phyloP scores from a whole-genome alignment of 2,888 invertebrate genomes.

The Lathronympha strigana region DNA sequence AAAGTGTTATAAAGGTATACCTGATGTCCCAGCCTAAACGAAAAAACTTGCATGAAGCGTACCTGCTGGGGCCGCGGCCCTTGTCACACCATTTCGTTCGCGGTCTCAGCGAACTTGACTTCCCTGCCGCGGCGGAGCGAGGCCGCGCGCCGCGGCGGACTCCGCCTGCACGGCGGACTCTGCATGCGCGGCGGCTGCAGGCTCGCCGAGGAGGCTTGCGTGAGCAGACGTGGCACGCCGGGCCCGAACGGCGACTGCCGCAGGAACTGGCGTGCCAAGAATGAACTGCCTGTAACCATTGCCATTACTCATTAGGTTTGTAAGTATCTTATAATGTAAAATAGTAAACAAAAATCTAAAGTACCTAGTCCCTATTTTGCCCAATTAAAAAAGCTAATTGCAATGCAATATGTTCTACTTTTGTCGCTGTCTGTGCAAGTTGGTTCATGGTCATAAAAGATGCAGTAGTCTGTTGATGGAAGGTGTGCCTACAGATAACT shows the following conservation, averaged over 20 bases:
- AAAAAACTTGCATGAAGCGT: neutral
- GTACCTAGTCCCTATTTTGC: too few species aligned
- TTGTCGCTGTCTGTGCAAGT: too few species aligned
- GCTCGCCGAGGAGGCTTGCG: constrained; percentile 78
- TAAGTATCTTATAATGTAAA: neutral
- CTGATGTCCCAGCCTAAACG: too few species aligned
- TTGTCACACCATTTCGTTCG: constrained; percentile 74
- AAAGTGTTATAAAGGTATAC: too few species aligned
- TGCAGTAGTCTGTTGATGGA: too few species aligned
- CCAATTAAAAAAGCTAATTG: too few species aligned
- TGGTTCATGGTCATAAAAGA: too few species aligned
- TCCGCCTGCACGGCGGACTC: constrained; percentile 55
- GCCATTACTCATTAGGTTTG: too few species aligned
- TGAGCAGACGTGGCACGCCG: constrained; percentile 60
- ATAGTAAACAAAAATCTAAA: too few species aligned
- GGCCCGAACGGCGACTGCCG: constrained; percentile 86
- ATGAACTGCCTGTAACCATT: constrained; percentile 67
- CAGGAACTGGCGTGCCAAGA: constrained; percentile 89
- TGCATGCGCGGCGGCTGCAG: constrained; percentile 64
- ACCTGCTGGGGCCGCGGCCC: constrained; percentile 79
- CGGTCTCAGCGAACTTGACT: constrained; percentile 79
- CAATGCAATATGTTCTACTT: too few species aligned
- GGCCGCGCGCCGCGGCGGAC: constrained; percentile 72
- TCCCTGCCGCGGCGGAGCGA: constrained; percentile 79
- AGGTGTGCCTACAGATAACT: too few species aligned